Evolutionary conservation across 37 sponge, comb jelly and placozoan genomes (phyloP), one percentile per base, ranked within the genome.

Genomic region (Amphimedon queenslandica): DNA sequence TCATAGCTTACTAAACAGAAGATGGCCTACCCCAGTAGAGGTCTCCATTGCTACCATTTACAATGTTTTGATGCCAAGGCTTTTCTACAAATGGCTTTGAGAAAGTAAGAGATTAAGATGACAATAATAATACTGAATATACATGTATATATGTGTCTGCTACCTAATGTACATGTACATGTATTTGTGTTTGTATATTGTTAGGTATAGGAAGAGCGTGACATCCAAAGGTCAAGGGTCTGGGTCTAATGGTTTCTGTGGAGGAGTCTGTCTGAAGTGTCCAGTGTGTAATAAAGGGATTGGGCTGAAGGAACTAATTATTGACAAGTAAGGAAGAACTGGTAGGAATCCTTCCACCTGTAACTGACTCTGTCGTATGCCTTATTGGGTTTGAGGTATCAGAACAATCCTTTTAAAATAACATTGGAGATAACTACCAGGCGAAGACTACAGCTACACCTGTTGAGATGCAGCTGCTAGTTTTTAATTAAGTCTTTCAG

Each of bases 31-130:
- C 95, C 95, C 13, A 83, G 93, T 71, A 73, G 97, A 75, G 74
- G 87, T 13, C 63, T 38, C 0, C 36, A 35, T 0, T 97, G 98
- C 63, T 85, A 66, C 16, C 98, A 97, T 73, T 51, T 93, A 28
- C 98, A 97, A 76, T 97, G 98, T 56, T 97, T 97, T 77, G 98
- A 97, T 74, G 98, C 90, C 27, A 78, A 77, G 27, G 58, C 85
- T 2, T 97, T 84, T 68, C 60, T 93, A 47, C 92, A 97, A 78
- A 84, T 94, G 88, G 90, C 61, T 60, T 60, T 60, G 27, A 60
- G 27, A 60, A 11, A 25, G 61, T 60, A 60, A 60, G 61, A 25
- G 27, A 25, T 25, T 11, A 60, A n/a, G n/a, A n/a, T n/a, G n/a
- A n/a, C n/a, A n/a, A n/a, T n/a, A n/a, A n/a, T n/a, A 60, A 11